Conservation (phyloP, 1,140 invertebrate species). For the Lepeophtheirus salmonis region DNA sequence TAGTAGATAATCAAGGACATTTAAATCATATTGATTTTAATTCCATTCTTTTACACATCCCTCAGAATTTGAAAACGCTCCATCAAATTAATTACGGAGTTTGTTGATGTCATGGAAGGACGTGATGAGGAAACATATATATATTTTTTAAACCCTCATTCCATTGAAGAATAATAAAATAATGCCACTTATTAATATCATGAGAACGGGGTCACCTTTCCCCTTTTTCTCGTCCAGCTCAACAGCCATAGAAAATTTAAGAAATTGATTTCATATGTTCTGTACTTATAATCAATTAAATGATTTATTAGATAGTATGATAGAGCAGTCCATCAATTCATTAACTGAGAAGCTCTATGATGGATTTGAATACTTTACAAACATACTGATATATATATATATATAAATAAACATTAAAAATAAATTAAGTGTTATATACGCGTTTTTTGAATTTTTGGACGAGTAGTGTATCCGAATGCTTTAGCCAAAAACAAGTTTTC, state of each 20-base stretch:
- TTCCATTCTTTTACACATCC: conserved; percentile 94
- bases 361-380: conserved; percentile 96
- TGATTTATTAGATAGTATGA: conserved; percentile 71
- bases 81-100: conserved; percentile 88
- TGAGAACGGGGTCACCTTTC: conserved; percentile 91
- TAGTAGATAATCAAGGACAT: conserved; percentile 86
- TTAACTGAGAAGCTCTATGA: conserved; percentile 95
- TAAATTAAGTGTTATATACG: too few species aligned
- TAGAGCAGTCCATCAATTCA: conserved; percentile 82
- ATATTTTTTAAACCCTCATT: conserved; percentile 90
- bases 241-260: conserved; percentile 61
- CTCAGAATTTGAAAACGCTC: conserved; percentile 82
- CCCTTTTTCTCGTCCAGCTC: conserved; percentile 83
- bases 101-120: conserved; percentile 97
- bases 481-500: too few species aligned
- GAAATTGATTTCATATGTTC: conserved; percentile 79
- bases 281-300: conserved; percentile 89
- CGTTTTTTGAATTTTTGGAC: too few species aligned
- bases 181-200: conserved; percentile 85
- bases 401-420: too few species aligned
- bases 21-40: conserved; percentile 99
- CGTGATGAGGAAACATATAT: conserved; percentile 88
- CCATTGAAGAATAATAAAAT: conserved; percentile 92
- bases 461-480: too few species aligned
- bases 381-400: conserved; percentile 84